Evolutionary conservation across 2,888 invertebrate genomes (phyloP).

Genomic region (Rapana venosa): DNA sequence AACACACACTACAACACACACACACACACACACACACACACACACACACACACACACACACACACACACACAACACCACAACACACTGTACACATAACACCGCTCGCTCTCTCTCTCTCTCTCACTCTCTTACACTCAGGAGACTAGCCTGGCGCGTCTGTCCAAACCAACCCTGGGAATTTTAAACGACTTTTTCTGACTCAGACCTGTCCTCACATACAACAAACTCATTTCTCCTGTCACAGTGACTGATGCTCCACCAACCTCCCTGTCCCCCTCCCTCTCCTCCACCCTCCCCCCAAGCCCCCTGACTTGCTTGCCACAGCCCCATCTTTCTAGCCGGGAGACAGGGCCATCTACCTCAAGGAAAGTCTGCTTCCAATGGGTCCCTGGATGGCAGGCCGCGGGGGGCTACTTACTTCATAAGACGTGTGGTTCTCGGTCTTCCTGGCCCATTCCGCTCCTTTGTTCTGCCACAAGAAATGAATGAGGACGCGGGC

Average conservation of each 20-base stretch:
- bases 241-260: neutral
- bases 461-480: neutral
- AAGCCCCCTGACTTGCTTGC: neutral
- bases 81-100: no score
- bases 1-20: no score
- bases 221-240: conserved; percentile 12
- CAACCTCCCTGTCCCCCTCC: neutral
- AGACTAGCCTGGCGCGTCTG: neutral
- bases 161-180: neutral
- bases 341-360: neutral
- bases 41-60: no score
- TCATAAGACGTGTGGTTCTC: neutral
- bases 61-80: no score
- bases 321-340: no score
- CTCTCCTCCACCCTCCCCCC: neutral
- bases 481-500: conserved; percentile 2
- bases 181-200: conserved; percentile 7
- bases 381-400: neutral
- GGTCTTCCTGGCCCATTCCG: neutral
- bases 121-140: no score
- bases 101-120: no score
- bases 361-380: neutral
- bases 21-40: no score
- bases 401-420: conserved; percentile 15
- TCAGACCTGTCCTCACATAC: neutral